Evolutionary conservation across 1,140 invertebrate genomes (phyloP).

Genomic region (Propsilocerus akamusi): DNA sequence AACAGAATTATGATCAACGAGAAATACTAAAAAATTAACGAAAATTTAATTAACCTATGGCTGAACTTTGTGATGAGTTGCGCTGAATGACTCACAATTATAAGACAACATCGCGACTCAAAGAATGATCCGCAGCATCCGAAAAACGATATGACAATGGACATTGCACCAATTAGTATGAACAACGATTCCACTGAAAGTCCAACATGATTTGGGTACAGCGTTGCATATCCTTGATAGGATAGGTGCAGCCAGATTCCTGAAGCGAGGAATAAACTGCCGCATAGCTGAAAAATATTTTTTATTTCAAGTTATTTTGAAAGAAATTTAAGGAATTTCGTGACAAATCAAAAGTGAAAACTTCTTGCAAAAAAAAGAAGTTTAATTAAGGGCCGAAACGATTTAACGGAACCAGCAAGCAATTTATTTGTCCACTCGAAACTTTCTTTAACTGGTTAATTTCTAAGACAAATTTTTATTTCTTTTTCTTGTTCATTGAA

Average conservation of each 20-base stretch:
- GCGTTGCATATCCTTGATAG: conserved; percentile 46
- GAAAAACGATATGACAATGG: conserved; percentile 55
- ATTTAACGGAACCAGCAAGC: too few relatives aligned
- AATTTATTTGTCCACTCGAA: too few relatives aligned
- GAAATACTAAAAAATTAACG: conserved; percentile 48
- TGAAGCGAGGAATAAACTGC: conserved; percentile 50
- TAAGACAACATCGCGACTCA: conserved; percentile 53
- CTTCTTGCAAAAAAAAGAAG: not conserved
- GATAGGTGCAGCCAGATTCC: conserved; percentile 53
- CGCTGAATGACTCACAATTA: conserved; percentile 35
- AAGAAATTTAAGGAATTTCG: not conserved
- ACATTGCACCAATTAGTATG: conserved; percentile 43
- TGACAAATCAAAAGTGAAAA: not conserved
- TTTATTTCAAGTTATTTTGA: not conserved
- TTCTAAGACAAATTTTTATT: too few relatives aligned
- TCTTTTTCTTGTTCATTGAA: too few relatives aligned
- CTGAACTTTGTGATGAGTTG: not conserved
- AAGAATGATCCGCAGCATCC: conserved; percentile 70
- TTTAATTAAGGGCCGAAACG: too few relatives aligned
- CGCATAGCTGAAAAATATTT: conserved; percentile 40
- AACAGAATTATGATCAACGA: conserved; percentile 62
- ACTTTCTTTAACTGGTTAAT: too few relatives aligned
- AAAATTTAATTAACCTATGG: not conserved
- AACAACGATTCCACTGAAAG: conserved; percentile 49
- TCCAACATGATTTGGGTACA: conserved; percentile 49